Base-by-base conservation (phyloP, 1,140 invertebrate species). In the Apocrypta bakeri region DNA sequence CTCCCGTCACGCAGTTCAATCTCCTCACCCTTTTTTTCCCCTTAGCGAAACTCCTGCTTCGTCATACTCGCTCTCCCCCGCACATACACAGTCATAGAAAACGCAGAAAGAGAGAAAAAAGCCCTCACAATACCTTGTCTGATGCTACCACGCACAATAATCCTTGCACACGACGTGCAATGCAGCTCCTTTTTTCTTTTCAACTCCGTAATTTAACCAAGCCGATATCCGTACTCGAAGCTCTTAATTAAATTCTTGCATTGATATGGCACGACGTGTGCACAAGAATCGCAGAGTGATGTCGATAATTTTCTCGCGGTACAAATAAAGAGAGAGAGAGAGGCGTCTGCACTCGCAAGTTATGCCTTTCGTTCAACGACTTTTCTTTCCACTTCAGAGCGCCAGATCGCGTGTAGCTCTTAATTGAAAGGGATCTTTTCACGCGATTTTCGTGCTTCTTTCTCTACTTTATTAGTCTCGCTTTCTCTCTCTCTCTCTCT, bases 241-340 rank as follows among this genome's bases (percentile, higher is more conserved):
- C 81, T 77, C 72, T 81, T 75, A 81, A 81, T 81, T 81, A 81
- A 81, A 81, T 81, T 81, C 72, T 81, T 56, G 72, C 71, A 81
- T 74, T 68, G 71, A 75, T n/a, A n/a, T 75, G 72, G 79, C 21
- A 12, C n/a, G 64, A 29, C 37, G 33, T 24, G 79, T 31, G 17
- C 31, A 29, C 9, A 24, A 0, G 24, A 29, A 11, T 27, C 24
- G 9, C 63, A 14, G 3, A 14, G 17, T 31, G 63, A 21, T 40
- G 78, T 72, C 78, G 69, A 80, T 80, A 80, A 79, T 71, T 63
- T 80, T 73, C 29, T 25, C 66, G 40, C 17, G 27, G 14, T 2
- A 6, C 66, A 17, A 56, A 74, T 80, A 80, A 80, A 73, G 48
- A 81, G 56, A 29, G 48, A 69, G 31, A 69, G 63, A 61, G 33